Base-by-base conservation (phyloP, 1,140 invertebrate genomes). In the Heliothis subflexa region DNA sequence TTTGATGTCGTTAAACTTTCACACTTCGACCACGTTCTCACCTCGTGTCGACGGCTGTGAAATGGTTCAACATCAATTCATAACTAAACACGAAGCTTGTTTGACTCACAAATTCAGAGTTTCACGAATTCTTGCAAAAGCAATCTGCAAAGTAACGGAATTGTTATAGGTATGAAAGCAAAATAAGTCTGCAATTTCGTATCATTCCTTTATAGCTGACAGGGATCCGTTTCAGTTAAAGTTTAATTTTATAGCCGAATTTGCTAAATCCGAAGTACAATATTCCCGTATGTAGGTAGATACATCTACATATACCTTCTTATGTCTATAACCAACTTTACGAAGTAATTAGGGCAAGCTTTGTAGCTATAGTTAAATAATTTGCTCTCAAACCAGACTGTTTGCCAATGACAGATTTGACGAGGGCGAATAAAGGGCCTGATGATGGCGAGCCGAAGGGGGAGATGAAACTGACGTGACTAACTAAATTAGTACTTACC, bases 1-100 rank as follows among this genome's bases (percentile, higher is more conserved):
- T 85, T 85, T 83, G 74, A 82, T 83, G 79, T 81, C 68, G 78
- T 83, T 85, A 81, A 85, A 85, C 80, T 81, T 80, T 85, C 80
- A 79, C 79, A 79, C 82, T 78, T 83, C 73, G 68, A 81, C 77
- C 74, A 54, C 73, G 78, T 71, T 81, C 78, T 49, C 59, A 76
- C 59, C 62, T 76, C 62, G 71, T 21, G 72, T 75, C 70, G 73
- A 71, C 62, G 45, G 75, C 78, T 76, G 59, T 16, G 54, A 55
- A 59, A 72, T 64, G 47, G 45, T 47, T 33, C 59, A 66, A 80
- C 68, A 50, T 72, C 45, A 80, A 80, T 80, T 72, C 73, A 77
- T 77, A 72, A 80, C 59, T 59, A 52, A 68, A 73, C 54, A 71
- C 68, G 50, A 33, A 71, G 50, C 68, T 71, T 52, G 68, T 54